Percentiles rank a stretch among this genome's conserved stretches.
These are phyloP conservation scores for Acleris emargana DNA, from an alignment of 2,888 invertebrate genomes.

Conservation along the genomic window DNA sequence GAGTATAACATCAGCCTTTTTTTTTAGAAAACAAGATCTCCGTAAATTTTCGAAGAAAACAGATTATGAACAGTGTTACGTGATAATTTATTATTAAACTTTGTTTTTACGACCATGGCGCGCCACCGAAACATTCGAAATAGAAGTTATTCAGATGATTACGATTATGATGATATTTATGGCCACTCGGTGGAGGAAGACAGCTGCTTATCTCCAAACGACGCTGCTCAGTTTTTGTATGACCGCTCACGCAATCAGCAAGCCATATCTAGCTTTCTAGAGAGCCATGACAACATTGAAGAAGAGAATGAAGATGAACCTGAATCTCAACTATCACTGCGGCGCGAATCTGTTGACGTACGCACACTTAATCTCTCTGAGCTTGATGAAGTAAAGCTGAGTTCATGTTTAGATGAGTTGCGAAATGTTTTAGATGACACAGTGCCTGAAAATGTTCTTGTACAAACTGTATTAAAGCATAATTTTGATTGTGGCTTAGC, in stretches of 20 bases:
- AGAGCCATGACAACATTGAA: slow-evolving; percentile 89
- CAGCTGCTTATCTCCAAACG: slow-evolving; percentile 94
- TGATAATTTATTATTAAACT: slow-evolving; percentile 15
- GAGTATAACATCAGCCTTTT: too few relatives aligned
- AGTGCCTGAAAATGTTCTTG: slow-evolving; percentile 88
- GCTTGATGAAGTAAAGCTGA: slow-evolving; percentile 88
- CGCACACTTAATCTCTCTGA: slow-evolving; percentile 83
- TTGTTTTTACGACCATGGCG: slow-evolving; percentile 84
- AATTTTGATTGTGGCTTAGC: slow-evolving; percentile 89
- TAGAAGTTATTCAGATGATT: slow-evolving; percentile 94
- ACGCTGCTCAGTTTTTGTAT: slow-evolving; percentile 92
- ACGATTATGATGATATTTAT: slow-evolving; percentile 95
- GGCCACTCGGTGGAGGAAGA: slow-evolving; percentile 98
- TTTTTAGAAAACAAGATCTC: too few relatives aligned
- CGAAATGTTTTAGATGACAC: slow-evolving; percentile 91
- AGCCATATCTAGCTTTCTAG: slow-evolving; percentile 90
- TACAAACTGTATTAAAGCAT: slow-evolving; percentile 87
- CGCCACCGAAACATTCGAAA: slow-evolving; percentile 93
- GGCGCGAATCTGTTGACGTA: slow-evolving; percentile 78
- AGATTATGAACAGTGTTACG: slow-evolving; percentile 24
- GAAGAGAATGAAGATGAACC: slow-evolving; percentile 84
- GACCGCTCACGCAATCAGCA: slow-evolving; percentile 90
- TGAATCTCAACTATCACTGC: slow-evolving; percentile 49
- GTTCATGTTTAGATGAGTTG: slow-evolving; percentile 93
- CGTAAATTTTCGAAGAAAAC: too few relatives aligned